A percentile compares a stretch with the other conserved stretches of the same genome.
Evolutionary conservation across 2,888 invertebrate genomes (phyloP).

Genomic region (Drosophila multiciliata): DNA sequence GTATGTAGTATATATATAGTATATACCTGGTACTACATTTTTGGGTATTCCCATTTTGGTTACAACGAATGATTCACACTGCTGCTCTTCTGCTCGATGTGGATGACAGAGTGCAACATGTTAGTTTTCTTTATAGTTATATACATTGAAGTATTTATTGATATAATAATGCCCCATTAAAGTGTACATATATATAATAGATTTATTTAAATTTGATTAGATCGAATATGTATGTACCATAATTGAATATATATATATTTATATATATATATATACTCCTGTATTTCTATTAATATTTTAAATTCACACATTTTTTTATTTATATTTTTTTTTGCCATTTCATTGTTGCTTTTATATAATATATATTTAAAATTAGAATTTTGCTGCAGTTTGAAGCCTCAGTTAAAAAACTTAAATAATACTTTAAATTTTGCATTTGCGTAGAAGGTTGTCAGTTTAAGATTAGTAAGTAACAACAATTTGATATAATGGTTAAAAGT

Average conservation of each 20-base stretch:
- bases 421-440: slow-evolving; percentile 13
- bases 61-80: slow-evolving; percentile 52
- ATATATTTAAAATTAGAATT: slow-evolving; percentile 46
- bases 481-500: slow-evolving; percentile 35
- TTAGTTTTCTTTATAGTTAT: slow-evolving; percentile 24
- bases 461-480: slow-evolving; percentile 40
- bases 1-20: not conserved
- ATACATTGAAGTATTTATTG: slow-evolving; percentile 21
- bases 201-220: slow-evolving; percentile 58
- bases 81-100: slow-evolving; percentile 20
- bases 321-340: slow-evolving; percentile 24
- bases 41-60: slow-evolving; percentile 32
- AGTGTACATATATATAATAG: slow-evolving; percentile 49
- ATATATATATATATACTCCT: slow-evolving; percentile 38
- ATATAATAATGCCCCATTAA: slow-evolving; percentile 60
- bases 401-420: slow-evolving; percentile 35
- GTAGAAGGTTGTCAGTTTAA: slow-evolving; percentile 31
- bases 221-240: slow-evolving; percentile 60
- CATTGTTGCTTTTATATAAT: slow-evolving; percentile 34
- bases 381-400: slow-evolving; percentile 50
- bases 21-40: slow-evolving; percentile 23
- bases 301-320: slow-evolving; percentile 54
- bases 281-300: slow-evolving; percentile 46
- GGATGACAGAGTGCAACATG: slow-evolving; percentile 41
- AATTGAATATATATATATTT: slow-evolving; percentile 47